Evolutionary conservation across 2,888 invertebrate genomes (phyloP).

Genomic region (Glyphotaelius pellucidus): DNA sequence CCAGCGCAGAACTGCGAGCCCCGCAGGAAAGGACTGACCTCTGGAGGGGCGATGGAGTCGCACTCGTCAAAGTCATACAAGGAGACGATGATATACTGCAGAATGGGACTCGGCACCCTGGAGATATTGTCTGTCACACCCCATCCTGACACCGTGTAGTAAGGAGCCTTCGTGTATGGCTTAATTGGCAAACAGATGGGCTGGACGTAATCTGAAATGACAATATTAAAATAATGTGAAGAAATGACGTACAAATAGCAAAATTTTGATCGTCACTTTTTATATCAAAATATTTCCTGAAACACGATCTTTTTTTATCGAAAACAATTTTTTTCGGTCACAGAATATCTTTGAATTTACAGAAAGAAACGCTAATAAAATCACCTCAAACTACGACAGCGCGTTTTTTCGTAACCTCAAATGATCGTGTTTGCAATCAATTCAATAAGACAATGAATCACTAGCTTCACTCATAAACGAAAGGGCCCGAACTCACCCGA

Average conservation of each 20-base stretch:
- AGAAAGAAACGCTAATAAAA: too few relatives aligned
- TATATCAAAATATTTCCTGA: too few relatives aligned
- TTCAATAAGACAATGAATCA: too few relatives aligned
- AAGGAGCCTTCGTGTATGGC: conserved; percentile 11
- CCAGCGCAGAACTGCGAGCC: conserved; percentile 67
- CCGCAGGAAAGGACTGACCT: conserved; percentile 72
- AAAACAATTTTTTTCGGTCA: too few relatives aligned
- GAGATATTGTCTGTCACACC: conserved; percentile 57
- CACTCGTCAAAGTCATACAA: conserved; percentile 61
- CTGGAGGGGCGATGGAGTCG: conserved; percentile 54
- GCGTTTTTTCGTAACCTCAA: too few relatives aligned
- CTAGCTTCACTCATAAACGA: too few relatives aligned
- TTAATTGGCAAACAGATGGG: conserved; percentile 69
- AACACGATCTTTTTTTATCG: neutral
- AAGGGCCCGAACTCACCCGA: too few relatives aligned
- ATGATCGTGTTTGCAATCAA: too few relatives aligned
- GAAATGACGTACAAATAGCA: too few relatives aligned
- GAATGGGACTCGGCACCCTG: conserved; percentile 20
- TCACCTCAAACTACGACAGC: too few relatives aligned
- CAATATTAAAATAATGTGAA: conserved; percentile 8
- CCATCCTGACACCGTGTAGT: conserved; percentile 63
- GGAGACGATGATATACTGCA: conserved; percentile 52
- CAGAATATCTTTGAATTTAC: too few relatives aligned
- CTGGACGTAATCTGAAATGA: conserved; percentile 68
- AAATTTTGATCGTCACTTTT: too few relatives aligned